Base-by-base conservation (phyloP, 2,888 invertebrate genomes). In the Rhogogaster chlorosoma region DNA sequence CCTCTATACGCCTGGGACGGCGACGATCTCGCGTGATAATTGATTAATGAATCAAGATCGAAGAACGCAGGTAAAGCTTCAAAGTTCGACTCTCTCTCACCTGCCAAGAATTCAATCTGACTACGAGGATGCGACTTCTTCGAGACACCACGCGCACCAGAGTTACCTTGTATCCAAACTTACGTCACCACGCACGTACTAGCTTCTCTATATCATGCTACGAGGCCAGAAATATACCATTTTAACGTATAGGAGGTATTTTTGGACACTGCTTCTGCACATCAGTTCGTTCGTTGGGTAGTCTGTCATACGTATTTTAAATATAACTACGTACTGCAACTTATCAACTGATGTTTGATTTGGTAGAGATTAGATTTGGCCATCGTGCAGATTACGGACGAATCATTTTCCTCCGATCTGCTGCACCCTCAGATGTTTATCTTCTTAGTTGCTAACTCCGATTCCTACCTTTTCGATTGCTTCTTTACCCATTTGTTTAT, bases 131-230 rank as follows among this genome's bases (percentile, higher is more conserved):
- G 64, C 38, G 80, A 7, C 26, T 80, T 26, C 26, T 36, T 42
- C 15, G 64, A 61, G 36, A 83, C 83, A 45, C 83, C 45, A 83
- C 67, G 67, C 70, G 45, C 83, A 29, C 42, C 67, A 42, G 32
- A 22, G 29, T 77, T 77, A 77, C 42, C 42, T 67, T 32, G 84
- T 85, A 73, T 85, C 82, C 86, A 77, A 82, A 84, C 87, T 89
- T 88, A 89, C 87, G 88, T 89, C 88, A 89, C 86, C 84, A 77
- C 84, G 64, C 42, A 77, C 87, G 83, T 84, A 83, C 85, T 77
- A 71, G 67, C 80, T 73, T 64, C 73, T 75, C 57, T 61, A 82
- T 84, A 32, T 45, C 67, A n/a, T n/a, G 61, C 75, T 88, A 84
- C 70, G 29, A 77, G 83, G 87, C 87, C 86, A 86, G 84, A 88